Evolutionary conservation across 2,888 invertebrate genomes (phyloP).

Genomic region (Cataglyphis cursor): DNA sequence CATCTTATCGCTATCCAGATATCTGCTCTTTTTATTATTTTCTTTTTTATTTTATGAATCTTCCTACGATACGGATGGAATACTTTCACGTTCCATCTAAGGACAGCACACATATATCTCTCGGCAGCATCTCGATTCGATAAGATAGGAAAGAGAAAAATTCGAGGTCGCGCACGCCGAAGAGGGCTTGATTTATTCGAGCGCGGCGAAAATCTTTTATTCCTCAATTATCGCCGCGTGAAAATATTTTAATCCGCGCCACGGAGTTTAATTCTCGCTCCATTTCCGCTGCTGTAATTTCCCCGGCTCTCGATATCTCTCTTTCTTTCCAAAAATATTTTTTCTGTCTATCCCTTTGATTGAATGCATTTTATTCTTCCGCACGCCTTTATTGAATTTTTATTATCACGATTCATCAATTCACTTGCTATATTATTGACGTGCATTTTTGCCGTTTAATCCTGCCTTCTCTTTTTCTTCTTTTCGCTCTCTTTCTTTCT

Average conservation of each 20-base stretch:
- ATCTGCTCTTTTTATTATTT: slow-evolving; percentile 34
- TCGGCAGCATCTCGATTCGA: slow-evolving; percentile 47
- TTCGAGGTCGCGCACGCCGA: slow-evolving; percentile 9
- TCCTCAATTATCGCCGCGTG: slow-evolving; percentile 53
- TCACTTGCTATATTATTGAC: slow-evolving; percentile 37
- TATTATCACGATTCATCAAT: slow-evolving; percentile 43
- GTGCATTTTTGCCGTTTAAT: slow-evolving; percentile 28
- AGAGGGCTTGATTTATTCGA: slow-evolving; percentile 52
- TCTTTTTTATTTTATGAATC: slow-evolving; percentile 49
- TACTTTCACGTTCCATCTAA: slow-evolving; percentile 39
- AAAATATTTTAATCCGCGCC: slow-evolving; percentile 54
- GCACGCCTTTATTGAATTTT: slow-evolving; percentile 46
- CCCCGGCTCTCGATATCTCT: slow-evolving; percentile 16
- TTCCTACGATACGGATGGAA: slow-evolving; percentile 26
- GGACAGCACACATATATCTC: slow-evolving; percentile 40
- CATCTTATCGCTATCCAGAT: slow-evolving; percentile 15
- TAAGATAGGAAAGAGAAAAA: slow-evolving; percentile 44
- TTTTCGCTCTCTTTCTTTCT: neutral
- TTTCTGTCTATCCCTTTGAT: slow-evolving; percentile 43
- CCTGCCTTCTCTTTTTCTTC: neutral
- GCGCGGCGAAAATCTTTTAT: slow-evolving; percentile 51
- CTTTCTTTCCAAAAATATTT: slow-evolving; percentile 46
- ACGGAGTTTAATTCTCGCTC: slow-evolving; percentile 53
- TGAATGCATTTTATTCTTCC: slow-evolving; percentile 40
- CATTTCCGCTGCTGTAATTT: slow-evolving; percentile 55